Percentiles rank a stretch among this genome's conserved stretches.
phyloP scores from a whole-genome alignment of 2,113 vertebrate genomes.

The Cephalopterus ornatus region DNA sequence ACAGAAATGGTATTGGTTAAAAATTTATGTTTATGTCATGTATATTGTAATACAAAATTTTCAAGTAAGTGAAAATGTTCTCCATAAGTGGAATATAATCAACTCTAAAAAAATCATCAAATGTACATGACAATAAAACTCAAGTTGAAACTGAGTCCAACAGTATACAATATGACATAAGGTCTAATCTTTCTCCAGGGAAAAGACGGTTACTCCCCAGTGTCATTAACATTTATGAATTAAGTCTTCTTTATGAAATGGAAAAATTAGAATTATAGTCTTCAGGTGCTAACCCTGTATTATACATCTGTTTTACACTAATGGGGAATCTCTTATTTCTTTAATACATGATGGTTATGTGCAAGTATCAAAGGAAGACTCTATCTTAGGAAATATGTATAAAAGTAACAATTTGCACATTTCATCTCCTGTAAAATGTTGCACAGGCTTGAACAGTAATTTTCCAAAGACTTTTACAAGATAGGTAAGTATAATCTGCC shows the following conservation, averaged over 20 bases:
- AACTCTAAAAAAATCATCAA: neutral
- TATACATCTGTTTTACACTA: conserved; percentile 59
- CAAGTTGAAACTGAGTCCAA: conserved; percentile 12
- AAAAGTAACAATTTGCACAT: neutral
- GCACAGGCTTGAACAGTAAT: neutral
- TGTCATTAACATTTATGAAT: conserved; percentile 69
- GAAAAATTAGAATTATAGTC: conserved; percentile 48
- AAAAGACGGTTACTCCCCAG: conserved; percentile 24
- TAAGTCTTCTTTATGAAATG: conserved; percentile 57
- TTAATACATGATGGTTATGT: neutral
- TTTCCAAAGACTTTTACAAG: neutral
- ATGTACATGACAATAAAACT: neutral
- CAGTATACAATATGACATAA: conserved; percentile 20
- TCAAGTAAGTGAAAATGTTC: neutral
- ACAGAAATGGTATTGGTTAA: neutral
- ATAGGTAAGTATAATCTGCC: neutral
- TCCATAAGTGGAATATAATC: neutral
- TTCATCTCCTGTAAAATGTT: neutral
- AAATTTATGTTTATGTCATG: neutral
- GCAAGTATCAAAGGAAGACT: neutral
- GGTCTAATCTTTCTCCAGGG: conserved; percentile 47
- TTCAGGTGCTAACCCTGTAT: conserved; percentile 36
- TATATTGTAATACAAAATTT: conserved; percentile 9
- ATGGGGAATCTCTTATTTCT: conserved; percentile 13
- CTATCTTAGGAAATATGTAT: neutral